Evolutionary conservation across 2,797 vertebrate species (phyloP).

Genomic region (Lacerta viridis): DNA sequence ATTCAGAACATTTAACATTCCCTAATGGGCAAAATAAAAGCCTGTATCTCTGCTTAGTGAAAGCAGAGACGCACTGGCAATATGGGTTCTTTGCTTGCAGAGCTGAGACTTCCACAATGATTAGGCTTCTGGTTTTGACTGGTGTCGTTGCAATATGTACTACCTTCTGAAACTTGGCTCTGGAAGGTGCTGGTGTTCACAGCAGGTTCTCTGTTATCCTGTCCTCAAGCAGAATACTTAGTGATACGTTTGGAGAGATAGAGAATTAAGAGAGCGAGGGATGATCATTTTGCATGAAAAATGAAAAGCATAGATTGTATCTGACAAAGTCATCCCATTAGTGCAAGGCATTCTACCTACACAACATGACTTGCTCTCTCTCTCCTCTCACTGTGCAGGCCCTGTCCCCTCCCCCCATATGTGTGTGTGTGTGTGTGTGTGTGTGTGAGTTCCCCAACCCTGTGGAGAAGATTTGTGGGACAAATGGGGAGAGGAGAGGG

Average conservation of each 20-base stretch:
- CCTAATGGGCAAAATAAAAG: accelerated
- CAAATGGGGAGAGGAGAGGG: too few relatives aligned
- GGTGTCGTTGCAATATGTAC: not conserved
- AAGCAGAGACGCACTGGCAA: not conserved
- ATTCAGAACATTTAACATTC: slow-evolving; percentile 1
- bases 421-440: too few relatives aligned
- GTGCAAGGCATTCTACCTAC: too few relatives aligned
- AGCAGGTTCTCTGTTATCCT: slow-evolving; percentile 24
- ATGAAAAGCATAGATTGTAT: too few relatives aligned
- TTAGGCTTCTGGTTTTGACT: not conserved
- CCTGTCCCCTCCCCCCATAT: too few relatives aligned
- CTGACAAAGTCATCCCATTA: too few relatives aligned
- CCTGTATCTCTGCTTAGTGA: not conserved
- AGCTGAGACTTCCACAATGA: not conserved
- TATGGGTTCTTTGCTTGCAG: not conserved
- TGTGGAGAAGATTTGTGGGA: too few relatives aligned
- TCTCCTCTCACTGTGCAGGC: too few relatives aligned
- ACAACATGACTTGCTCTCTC: too few relatives aligned
- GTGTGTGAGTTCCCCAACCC: too few relatives aligned
- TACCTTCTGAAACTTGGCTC: slow-evolving; percentile 8
- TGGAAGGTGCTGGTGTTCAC: not conserved
- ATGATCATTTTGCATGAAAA: not conserved
- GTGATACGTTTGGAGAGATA: not conserved
- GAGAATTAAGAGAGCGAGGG: not conserved
- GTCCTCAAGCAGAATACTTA: not conserved